phyloP scores from a whole-genome alignment of 2,888 invertebrate genomes.

The Parascotia fuliginaria region DNA sequence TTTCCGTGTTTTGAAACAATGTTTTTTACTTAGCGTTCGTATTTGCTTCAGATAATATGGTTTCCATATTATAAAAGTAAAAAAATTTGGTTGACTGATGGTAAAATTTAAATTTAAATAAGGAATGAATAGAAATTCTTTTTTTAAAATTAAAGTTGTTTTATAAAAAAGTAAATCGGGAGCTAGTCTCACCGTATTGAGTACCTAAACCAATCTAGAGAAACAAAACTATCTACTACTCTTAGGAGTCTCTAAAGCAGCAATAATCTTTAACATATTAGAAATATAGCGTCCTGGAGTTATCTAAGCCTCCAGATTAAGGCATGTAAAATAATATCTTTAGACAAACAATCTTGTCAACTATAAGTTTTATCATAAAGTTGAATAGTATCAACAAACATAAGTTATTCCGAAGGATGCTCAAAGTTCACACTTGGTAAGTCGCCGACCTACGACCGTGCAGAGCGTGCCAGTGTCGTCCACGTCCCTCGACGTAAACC shows the following conservation, averaged over 20 bases:
- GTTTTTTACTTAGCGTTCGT: constrained; percentile 56
- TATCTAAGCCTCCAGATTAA: no score
- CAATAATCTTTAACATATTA: no score
- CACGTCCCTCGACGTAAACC: constrained; percentile 59
- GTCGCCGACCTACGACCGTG: constrained; percentile 13
- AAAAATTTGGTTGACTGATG: no score
- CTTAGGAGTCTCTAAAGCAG: no score
- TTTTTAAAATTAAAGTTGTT: no score
- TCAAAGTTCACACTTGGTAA: constrained; percentile 28
- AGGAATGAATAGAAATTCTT: background rate
- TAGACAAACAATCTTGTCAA: constrained; percentile 14
- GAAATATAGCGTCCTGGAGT: no score
- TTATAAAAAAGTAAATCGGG: no score
- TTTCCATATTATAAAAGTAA: constrained; percentile 5
- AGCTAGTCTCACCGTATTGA: no score
- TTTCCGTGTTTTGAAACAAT: constrained; percentile 56
- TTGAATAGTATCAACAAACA: constrained; percentile 18
- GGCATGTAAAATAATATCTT: no score
- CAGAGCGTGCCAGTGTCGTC: constrained; percentile 17
- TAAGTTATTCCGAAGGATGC: constrained; percentile 34
- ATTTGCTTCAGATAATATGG: constrained; percentile 40
- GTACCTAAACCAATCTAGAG: no score
- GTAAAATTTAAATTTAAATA: background rate
- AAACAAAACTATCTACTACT: no score
- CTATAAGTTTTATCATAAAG: constrained; percentile 18